These are phyloP conservation scores for Pheosia tremula DNA, from an alignment of 2,888 invertebrate species.

Conservation along the genomic window DNA sequence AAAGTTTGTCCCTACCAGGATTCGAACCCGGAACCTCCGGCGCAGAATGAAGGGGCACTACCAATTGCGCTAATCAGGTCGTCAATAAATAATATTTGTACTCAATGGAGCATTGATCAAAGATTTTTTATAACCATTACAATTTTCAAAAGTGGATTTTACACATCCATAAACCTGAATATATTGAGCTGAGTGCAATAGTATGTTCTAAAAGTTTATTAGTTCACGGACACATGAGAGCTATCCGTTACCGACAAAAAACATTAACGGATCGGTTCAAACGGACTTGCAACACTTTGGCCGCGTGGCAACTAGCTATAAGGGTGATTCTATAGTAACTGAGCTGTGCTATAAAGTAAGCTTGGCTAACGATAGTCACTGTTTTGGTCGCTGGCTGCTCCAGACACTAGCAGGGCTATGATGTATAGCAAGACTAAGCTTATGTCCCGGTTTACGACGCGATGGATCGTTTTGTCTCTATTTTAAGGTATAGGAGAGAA, in stretches of 20 bases:
- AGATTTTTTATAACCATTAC: conserved; percentile 34
- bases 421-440: no score
- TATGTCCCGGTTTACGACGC: no score
- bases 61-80: no score
- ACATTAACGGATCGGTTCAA: conserved; percentile 53
- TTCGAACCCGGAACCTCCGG: no score
- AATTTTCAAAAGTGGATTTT: conserved; percentile 45
- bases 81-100: neutral
- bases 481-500: no score
- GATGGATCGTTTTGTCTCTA: no score
- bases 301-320: conserved; percentile 56
- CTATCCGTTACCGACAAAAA: conserved; percentile 70
- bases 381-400: no score
- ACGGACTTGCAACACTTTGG: conserved; percentile 52
- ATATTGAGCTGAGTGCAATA: conserved; percentile 57
- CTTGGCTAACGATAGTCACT: no score
- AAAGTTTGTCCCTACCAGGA: no score
- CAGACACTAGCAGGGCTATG: no score
- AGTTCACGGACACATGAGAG: conserved; percentile 51
- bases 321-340: neutral
- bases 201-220: conserved; percentile 57
- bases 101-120: conserved; percentile 40
- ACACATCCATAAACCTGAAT: conserved; percentile 63
- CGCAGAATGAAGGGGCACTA: no score
- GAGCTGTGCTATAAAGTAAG: neutral